Evolutionary conservation across 2,888 invertebrate species (phyloP).

Genomic region (Tetrapedia diversipes): DNA sequence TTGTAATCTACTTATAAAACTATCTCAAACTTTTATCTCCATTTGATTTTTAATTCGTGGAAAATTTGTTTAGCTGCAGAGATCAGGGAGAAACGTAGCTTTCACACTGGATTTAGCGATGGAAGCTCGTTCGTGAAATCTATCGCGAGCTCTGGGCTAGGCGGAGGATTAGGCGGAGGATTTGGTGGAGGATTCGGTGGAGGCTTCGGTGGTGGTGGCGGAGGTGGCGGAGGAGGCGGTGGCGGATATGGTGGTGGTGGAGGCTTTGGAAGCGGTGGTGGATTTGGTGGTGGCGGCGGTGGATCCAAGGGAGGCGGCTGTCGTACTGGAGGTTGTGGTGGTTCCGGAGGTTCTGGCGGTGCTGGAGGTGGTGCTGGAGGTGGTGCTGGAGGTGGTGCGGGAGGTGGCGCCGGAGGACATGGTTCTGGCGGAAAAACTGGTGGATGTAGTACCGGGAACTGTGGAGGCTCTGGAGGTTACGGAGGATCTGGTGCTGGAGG

Average conservation of each 20-base stretch:
- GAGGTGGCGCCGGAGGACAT: slow-evolving; percentile 1
- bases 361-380: slow-evolving; percentile 8
- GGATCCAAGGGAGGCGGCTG: slow-evolving; percentile 63
- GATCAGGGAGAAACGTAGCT: slow-evolving; percentile 19
- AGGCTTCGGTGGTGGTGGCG: slow-evolving; percentile 17
- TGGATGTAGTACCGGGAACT: slow-evolving; percentile 29
- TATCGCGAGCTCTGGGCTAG: slow-evolving; percentile 13
- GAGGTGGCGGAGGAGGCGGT: slow-evolving; percentile 22
- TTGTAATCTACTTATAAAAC: background rate
- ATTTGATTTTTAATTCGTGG: too few species aligned
- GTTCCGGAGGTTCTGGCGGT: slow-evolving; percentile 21
- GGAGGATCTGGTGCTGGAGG: slow-evolving; percentile 37
- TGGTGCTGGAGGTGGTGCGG: background rate
- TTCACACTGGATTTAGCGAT: slow-evolving; percentile 45
- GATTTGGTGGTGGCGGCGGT: slow-evolving; percentile 18
- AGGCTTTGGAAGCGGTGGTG: slow-evolving; percentile 29
- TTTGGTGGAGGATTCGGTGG: slow-evolving; percentile 28
- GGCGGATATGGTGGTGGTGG: slow-evolving; percentile 37
- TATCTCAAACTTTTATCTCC: too few species aligned
- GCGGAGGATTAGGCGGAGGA: slow-evolving; percentile 31
- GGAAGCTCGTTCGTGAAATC: slow-evolving; percentile 63
- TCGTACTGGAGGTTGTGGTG: background rate
- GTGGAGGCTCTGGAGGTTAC: slow-evolving; percentile 10
- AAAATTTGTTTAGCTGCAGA: slow-evolving; percentile 30
- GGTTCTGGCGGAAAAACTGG: slow-evolving; percentile 24